Conservation (phyloP, 2,113 vertebrate genomes). For the Chitala chitala region DNA sequence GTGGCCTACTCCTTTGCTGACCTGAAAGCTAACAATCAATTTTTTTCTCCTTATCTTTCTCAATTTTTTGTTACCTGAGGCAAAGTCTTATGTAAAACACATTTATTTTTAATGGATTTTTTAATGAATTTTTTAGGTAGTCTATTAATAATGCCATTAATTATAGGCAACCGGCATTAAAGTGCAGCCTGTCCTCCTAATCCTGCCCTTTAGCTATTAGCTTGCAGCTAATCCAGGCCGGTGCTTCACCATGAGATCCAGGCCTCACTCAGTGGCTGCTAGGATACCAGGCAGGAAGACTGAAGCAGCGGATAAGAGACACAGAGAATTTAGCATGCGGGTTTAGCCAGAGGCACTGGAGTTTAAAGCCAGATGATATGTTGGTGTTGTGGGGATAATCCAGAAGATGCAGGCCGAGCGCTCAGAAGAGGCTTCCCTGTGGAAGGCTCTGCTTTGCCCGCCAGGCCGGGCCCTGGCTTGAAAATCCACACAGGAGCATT, state of each 20-base stretch:
- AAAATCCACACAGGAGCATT: constrained; percentile 78
- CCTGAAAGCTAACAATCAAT: constrained; percentile 89
- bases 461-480: constrained; percentile 74
- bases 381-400: constrained; percentile 75
- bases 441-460: constrained; percentile 78
- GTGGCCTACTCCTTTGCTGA: constrained; percentile 81
- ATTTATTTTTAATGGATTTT: constrained; percentile 99
- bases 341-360: constrained; percentile 74
- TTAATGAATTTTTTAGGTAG: constrained; percentile 99
- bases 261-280: constrained; percentile 68
- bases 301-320: constrained; percentile 58
- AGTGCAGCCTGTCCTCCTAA: constrained; percentile 88
- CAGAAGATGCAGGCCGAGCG: constrained; percentile 59
- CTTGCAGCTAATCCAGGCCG: constrained; percentile 91
- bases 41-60: constrained; percentile 77
- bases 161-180: constrained; percentile 95
- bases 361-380: constrained; percentile 85
- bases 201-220: constrained; percentile 98
- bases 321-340: constrained; percentile 51
- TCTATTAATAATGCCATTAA: constrained; percentile 99
- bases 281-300: constrained; percentile 50
- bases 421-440: constrained; percentile 63
- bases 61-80: constrained; percentile 81
- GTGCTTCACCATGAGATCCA: constrained; percentile 76
- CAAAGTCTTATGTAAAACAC: constrained; percentile 99